Evolutionary conservation across 2,113 vertebrate species (phyloP).

Genomic region (Oncorhynchus gorbuscha): DNA sequence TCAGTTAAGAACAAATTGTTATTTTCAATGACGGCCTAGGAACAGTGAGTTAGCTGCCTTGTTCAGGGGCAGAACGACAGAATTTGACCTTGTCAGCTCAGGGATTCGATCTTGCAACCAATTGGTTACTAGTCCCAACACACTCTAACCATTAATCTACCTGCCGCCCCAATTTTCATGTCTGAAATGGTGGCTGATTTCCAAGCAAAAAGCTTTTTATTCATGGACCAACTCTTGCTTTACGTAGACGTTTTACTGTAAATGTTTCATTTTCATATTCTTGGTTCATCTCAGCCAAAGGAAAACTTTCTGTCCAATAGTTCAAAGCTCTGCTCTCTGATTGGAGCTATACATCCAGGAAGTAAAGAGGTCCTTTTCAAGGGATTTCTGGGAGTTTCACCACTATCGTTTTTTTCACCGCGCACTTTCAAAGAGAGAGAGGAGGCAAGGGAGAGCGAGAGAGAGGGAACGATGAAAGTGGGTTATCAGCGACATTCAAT

Average conservation of each 20-base stretch:
- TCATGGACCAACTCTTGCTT: slow-evolving; percentile 30
- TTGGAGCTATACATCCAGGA: slow-evolving; percentile 37
- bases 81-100: too few relatives aligned
- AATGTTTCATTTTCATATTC: not conserved
- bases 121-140: too few relatives aligned
- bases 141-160: too few relatives aligned
- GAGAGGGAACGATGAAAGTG: not conserved
- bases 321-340: slow-evolving; percentile 31
- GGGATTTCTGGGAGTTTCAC: slow-evolving; percentile 53
- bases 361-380: slow-evolving; percentile 35
- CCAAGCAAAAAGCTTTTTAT: slow-evolving; percentile 57
- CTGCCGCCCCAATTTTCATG: slow-evolving; percentile 29
- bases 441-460: slow-evolving; percentile 31
- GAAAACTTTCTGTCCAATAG: slow-evolving; percentile 5
- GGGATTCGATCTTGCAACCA: too few relatives aligned
- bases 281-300: slow-evolving; percentile 33
- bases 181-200: slow-evolving; percentile 64
- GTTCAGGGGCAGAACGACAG: too few relatives aligned
- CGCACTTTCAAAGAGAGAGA: slow-evolving; percentile 48
- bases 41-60: too few relatives aligned
- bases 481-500: slow-evolving; percentile 49
- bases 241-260: slow-evolving; percentile 21
- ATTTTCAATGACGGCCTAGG: too few relatives aligned
- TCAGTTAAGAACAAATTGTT: too few relatives aligned
- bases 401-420: slow-evolving; percentile 19